A percentile compares a stretch with the other conserved stretches of the same genome.
phyloP scores from a whole-genome alignment of 2,797 vertebrate species.

The Peromyscus attwateri region DNA sequence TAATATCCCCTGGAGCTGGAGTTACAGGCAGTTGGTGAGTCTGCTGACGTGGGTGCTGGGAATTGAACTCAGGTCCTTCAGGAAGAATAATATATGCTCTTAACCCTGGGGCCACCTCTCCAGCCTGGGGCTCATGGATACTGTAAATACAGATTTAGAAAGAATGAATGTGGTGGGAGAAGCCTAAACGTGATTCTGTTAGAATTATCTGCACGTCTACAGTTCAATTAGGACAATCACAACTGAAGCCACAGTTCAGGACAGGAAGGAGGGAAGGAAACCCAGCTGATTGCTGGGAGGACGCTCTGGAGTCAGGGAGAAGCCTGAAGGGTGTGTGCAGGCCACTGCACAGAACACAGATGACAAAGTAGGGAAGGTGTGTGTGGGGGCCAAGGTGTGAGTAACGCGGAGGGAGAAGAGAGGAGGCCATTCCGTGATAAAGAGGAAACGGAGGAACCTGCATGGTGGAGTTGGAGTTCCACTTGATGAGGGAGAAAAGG shows the following conservation, averaged over 20 bases:
- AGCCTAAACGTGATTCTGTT: background rate
- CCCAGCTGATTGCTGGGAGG: background rate
- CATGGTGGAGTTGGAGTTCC: too few species aligned
- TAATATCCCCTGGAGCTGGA: background rate
- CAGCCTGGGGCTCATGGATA: background rate
- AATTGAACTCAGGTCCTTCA: background rate
- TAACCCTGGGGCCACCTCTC: background rate
- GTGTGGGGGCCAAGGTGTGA: background rate
- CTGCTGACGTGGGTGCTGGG: background rate
- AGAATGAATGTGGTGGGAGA: background rate
- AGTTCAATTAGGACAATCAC: background rate
- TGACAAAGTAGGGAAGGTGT: background rate
- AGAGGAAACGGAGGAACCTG: background rate
- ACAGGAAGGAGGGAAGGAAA: background rate
- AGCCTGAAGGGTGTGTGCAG: background rate
- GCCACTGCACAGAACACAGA: background rate
- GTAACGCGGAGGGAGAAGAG: background rate
- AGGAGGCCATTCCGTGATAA: background rate
- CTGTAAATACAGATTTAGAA: constrained; percentile 6
- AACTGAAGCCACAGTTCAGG: background rate
- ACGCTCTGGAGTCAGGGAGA: background rate
- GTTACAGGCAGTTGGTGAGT: background rate
- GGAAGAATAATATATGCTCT: background rate
- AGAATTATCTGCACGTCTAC: background rate
- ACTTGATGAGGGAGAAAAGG: background rate